Evolutionary conservation across 2,113 vertebrate genomes (phyloP), one percentile per base, ranked within the genome.

Genomic region (Eleginops maclovinus): DNA sequence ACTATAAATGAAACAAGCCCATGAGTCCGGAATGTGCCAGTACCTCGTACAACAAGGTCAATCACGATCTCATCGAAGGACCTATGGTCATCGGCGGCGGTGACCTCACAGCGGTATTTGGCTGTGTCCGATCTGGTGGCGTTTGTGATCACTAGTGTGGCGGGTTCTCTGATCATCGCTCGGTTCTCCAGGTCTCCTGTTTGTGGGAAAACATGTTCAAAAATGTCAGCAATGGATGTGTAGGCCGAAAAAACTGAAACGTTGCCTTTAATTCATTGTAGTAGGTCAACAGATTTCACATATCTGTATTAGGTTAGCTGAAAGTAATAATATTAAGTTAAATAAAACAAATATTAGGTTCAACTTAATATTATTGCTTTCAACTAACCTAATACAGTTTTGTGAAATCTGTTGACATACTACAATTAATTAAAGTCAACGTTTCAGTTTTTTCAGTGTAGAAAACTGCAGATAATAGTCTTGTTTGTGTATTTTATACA

Each of bases 91-190:
- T 92, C 84, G 3, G 93, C 92, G 0, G 97, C 97, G 0, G 97
- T 96, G 84, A 99, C 98, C 77, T 99, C 98, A 11, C 98, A 99
- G 77, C 98, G 96, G 49, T 99, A 99, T 0, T 93, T 92, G 4
- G 97, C 98, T 0, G 96, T 96, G 88, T 99, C 98, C 5, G 84
- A 95, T 21, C 98, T 93, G 0, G 96, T 99, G 71, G 96, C 94
- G 2, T 99, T 99, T 61, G 92, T 94, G 17, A 99, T 99, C 72
- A 96, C 81, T 73, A 99, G 88, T 0, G 96, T 97, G 0, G 96
- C 96, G 17, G 95, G 94, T 70, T 96, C 95, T 76, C 95, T 82
- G 19, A 99, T 94, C 59, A 93, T 88, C 3, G 97, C 97, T 75
- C 98, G 94, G 47, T 93, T 95, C 21, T 72, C 94, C 87, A 98